A percentile compares a stretch with the other conserved stretches of the same genome.
phyloP scores from a whole-genome alignment of 1,140 invertebrate genomes.

The Brachionus plicatilis region DNA sequence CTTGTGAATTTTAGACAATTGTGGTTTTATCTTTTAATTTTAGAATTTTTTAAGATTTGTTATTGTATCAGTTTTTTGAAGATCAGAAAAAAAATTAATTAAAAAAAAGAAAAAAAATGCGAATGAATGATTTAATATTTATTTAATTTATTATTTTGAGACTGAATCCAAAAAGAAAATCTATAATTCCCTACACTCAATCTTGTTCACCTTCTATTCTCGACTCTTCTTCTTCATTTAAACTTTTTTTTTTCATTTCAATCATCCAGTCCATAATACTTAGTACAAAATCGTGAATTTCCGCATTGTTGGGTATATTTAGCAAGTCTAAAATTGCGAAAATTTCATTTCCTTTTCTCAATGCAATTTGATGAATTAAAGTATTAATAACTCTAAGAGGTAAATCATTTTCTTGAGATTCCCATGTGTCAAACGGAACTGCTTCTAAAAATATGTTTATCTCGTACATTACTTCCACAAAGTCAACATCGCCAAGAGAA shows the following conservation, averaged over 20 bases:
- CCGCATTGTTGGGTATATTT: neutral
- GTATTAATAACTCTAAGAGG: neutral
- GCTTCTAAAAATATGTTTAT: neutral
- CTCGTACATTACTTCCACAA: neutral
- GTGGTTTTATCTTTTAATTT: too few relatives aligned
- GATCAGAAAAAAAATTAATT: too few relatives aligned
- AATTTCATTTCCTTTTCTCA: neutral
- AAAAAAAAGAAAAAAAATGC: too few relatives aligned
- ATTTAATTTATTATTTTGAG: too few relatives aligned
- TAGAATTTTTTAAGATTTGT: too few relatives aligned
- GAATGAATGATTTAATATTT: too few relatives aligned
- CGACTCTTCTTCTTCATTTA: neutral
- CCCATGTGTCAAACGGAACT: neutral
- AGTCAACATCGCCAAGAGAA: neutral
- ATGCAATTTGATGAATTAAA: neutral
- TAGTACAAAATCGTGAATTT: neutral
- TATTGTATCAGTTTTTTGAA: too few relatives aligned
- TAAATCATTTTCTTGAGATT: neutral
- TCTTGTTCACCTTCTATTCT: neutral
- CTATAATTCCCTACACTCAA: too few relatives aligned
- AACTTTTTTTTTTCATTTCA: neutral
- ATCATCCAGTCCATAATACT: slow-evolving; percentile 9
- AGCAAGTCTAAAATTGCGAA: neutral
- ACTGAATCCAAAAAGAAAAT: too few relatives aligned
- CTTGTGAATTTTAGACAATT: too few relatives aligned